Percentiles rank a stretch among this genome's conserved stretches.
These are phyloP conservation scores for Chalcosyrphus nemorum DNA, from an alignment of 2,888 invertebrate genomes.

Conservation along the genomic window DNA sequence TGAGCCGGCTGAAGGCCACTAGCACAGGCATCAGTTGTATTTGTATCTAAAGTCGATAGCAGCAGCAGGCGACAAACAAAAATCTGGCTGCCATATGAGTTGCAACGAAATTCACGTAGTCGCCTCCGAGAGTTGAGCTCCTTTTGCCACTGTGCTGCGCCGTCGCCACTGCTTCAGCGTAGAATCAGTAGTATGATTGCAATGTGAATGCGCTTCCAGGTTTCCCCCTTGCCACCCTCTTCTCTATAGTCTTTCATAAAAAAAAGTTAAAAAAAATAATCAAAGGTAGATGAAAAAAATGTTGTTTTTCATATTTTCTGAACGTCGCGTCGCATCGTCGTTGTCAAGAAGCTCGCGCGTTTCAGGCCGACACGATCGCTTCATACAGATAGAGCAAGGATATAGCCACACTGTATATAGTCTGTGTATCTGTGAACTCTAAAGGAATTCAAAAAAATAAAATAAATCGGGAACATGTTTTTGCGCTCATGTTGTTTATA, in stretches of 20 bases:
- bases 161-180: constrained; percentile 27
- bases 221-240: neutral
- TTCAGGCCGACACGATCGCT: constrained; percentile 24
- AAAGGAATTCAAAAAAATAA: constrained; percentile 52
- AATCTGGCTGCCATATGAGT: constrained; percentile 70
- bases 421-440: constrained; percentile 24
- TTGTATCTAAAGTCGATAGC: neutral
- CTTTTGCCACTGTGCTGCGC: constrained; percentile 64
- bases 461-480: constrained; percentile 53
- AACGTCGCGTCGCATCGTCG: constrained; percentile 58
- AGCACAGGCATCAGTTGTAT: neutral
- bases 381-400: constrained; percentile 35
- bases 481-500: constrained; percentile 56
- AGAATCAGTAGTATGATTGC: constrained; percentile 45
- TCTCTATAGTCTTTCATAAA: constrained; percentile 16
- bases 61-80: constrained; percentile 50
- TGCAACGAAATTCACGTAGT: constrained; percentile 70
- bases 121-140: constrained; percentile 19
- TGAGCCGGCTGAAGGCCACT: constrained; percentile 61
- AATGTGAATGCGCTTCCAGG: constrained; percentile 68
- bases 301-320: constrained; percentile 68
- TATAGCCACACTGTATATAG: neutral
- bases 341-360: constrained; percentile 48
- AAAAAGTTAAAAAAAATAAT: constrained; percentile 12
- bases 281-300: constrained; percentile 18